Evolutionary conservation across 2,888 invertebrate genomes (phyloP), one percentile per base, ranked within the genome.

Genomic region (Melieria crassipennis): DNA sequence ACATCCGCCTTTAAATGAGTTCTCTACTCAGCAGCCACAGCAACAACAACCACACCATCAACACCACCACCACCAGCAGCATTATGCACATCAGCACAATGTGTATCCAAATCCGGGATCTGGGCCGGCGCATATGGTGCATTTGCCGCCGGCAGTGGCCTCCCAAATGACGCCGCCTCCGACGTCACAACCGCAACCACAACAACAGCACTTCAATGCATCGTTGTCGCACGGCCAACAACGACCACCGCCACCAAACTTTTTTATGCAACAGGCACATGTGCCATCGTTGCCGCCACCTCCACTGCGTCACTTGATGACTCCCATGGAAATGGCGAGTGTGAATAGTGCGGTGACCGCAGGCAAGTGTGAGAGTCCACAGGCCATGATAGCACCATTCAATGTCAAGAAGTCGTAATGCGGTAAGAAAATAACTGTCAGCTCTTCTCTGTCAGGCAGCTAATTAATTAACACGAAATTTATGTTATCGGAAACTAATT

Each of bases 331-430:
- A 47, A 7, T 60, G 10, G 11, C 69, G 13, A 64, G 55, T 56
- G 45, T n/a, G 3, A 64, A 69, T 30, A 30, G 66, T 52, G 9
- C 48, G n/a, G 63, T 58, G 30, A 10, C 50, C 4, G n/a, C 68
- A 47, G 47, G 47, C 60, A 7, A 70, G 62, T 62, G 61, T 47
- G 55, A 65, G 55, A 78, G 75, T 46, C 78, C 79, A 5, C 79
- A 79, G 69, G 78, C 75, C 62, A 78, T 79, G 78, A 75, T 79
- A 58, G 75, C 79, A 43, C 79, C 79, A 7, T 80, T 74, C 74
- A 79, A 78, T 74, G 75, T 79, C 42, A 78, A 79, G 66, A 77
- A 77, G 65, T 75, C 79, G 61, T 77, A 76, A 50, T 30, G 30
- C 3, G 30, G 30, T 30, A 30, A 30, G 30, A 30, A 30, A 30